Conservation (phyloP, 2,888 invertebrate species). For the Drosophila differens region DNA sequence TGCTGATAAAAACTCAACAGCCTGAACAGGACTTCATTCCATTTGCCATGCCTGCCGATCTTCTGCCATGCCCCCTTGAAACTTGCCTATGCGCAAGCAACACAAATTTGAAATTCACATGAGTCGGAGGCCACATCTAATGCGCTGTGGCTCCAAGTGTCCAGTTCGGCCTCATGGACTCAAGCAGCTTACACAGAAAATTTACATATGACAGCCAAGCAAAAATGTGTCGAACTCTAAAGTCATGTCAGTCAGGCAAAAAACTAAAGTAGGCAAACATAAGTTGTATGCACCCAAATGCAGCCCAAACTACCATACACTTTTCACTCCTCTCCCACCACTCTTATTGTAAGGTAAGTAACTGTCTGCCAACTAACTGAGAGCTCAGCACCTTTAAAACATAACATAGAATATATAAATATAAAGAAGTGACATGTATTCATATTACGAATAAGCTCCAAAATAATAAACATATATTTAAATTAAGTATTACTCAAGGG, state of each 20-base stretch:
- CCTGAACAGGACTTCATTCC: slow-evolving; percentile 40
- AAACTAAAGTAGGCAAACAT: slow-evolving; percentile 1
- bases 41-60: slow-evolving; percentile 8
- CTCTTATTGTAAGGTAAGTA: neutral
- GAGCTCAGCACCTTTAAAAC: neutral
- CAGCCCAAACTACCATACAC: neutral
- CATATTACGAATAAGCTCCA: neutral
- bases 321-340: neutral
- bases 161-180: slow-evolving; percentile 7
- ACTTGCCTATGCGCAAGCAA: slow-evolving; percentile 9
- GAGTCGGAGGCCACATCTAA: slow-evolving; percentile 53
- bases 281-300: neutral
- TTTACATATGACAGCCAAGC: slow-evolving; percentile 42
- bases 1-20: slow-evolving; percentile 70
- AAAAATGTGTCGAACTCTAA: slow-evolving; percentile 27
- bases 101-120: slow-evolving; percentile 72
- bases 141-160: slow-evolving; percentile 46
- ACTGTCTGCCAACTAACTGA: neutral
- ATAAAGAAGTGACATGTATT: neutral
- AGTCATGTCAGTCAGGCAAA: slow-evolving; percentile 4
- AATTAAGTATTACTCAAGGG: neutral
- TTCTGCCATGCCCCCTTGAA: neutral
- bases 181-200: slow-evolving; percentile 2
- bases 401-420: neutral
- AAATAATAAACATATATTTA: neutral